Evolutionary conservation across 2,888 invertebrate species (phyloP).

Genomic region (Pasiphila rectangulata): DNA sequence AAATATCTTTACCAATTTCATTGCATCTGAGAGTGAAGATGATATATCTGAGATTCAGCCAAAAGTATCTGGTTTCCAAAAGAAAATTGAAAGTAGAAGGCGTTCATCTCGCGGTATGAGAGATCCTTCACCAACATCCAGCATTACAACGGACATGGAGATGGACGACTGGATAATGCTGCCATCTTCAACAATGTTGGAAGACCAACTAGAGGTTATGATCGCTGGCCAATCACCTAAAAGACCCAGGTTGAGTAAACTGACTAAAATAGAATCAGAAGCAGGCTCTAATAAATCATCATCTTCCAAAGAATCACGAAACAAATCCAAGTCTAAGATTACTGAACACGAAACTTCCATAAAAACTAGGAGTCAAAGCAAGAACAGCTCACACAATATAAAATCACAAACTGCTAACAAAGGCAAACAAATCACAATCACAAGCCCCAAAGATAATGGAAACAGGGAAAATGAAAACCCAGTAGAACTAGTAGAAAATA

Average conservation of each 20-base stretch:
- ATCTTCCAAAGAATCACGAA: constrained; percentile 33
- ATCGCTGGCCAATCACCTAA: constrained; percentile 45
- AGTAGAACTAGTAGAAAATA: constrained; percentile 8
- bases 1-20: constrained; percentile 63
- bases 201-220: constrained; percentile 51
- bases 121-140: constrained; percentile 51
- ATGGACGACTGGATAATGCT: constrained; percentile 65
- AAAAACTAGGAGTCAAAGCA: constrained; percentile 14
- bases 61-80: constrained; percentile 55
- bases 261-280: constrained; percentile 47
- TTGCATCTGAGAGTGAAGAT: constrained; percentile 66
- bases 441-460: constrained; percentile 2
- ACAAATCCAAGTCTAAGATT: constrained; percentile 12
- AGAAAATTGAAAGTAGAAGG: constrained; percentile 36
- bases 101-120: constrained; percentile 35
- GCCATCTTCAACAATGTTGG: constrained; percentile 74
- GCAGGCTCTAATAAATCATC: constrained; percentile 36
- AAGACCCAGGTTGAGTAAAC: constrained; percentile 46
- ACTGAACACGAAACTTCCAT: constrained; percentile 16
- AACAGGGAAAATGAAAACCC: background rate
- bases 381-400: constrained; percentile 3
- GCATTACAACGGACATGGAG: constrained; percentile 60
- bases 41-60: constrained; percentile 62
- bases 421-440: constrained; percentile 4
- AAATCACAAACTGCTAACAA: background rate